These are phyloP conservation scores for Megatriorchis doriae DNA, from an alignment of 2,113 vertebrate species.

Conservation along the genomic window DNA sequence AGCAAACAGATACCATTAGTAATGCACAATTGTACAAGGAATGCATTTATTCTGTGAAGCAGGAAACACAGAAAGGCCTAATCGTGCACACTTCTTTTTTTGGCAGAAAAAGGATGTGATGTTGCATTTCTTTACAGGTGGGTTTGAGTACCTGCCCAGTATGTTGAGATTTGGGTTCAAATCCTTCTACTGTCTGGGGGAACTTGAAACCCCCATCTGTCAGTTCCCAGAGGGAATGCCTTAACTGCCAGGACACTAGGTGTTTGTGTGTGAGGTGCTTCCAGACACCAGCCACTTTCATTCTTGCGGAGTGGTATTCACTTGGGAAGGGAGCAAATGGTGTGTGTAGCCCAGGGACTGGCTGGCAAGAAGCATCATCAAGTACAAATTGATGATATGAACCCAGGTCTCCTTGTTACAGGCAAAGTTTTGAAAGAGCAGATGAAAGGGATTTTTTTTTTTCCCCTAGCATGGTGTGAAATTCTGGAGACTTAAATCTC, in stretches of 20 bases:
- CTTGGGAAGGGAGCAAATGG: neutral
- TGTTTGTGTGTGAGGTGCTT: neutral
- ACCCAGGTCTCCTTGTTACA: neutral
- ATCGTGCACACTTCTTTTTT: neutral
- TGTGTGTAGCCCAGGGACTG: neutral
- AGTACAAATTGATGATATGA: neutral
- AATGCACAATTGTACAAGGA: neutral
- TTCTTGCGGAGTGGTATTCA: neutral
- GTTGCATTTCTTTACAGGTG: neutral
- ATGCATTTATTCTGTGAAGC: neutral
- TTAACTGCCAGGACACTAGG: neutral
- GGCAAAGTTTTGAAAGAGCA: neutral
- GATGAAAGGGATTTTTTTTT: neutral
- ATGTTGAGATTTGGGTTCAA: neutral
- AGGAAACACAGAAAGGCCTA: neutral
- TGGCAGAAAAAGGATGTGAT: neutral
- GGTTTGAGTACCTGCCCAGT: neutral
- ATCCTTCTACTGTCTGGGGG: neutral
- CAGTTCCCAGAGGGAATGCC: neutral
- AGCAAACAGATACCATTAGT: neutral
- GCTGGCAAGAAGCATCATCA: neutral
- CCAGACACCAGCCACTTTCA: neutral
- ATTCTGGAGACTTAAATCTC: neutral
- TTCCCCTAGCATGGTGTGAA: neutral
- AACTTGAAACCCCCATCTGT: neutral